These are phyloP conservation scores for Fulica atra DNA, from an alignment of 2,113 vertebrate genomes.

Conservation along the genomic window DNA sequence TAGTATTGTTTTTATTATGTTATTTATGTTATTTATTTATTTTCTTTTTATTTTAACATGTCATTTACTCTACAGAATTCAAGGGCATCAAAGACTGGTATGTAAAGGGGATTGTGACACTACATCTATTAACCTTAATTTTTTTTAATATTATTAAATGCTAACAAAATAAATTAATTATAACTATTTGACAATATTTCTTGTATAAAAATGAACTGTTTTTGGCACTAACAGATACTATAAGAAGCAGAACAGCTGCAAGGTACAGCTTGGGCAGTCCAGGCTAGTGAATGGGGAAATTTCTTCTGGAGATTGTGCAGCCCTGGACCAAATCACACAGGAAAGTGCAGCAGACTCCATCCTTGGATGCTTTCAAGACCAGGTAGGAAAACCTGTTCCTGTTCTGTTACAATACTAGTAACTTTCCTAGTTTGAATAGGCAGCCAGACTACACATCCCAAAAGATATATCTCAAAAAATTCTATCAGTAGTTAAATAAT, in stretches of 20 bases:
- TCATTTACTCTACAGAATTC: not conserved
- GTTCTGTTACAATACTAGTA: not conserved
- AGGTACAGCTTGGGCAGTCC: not conserved
- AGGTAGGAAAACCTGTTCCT: not conserved
- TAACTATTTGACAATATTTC: not conserved
- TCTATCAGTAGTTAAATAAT: not conserved
- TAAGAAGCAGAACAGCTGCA: not conserved
- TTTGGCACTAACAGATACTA: not conserved
- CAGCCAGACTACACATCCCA: not conserved
- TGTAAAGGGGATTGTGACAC: accelerated
- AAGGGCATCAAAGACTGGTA: accelerated
- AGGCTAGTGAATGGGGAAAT: not conserved
- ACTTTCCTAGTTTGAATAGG: not conserved
- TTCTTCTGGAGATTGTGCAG: not conserved
- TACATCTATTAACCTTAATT: not conserved
- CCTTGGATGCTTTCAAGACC: not conserved
- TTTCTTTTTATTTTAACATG: not conserved
- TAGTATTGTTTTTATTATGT: too few relatives aligned
- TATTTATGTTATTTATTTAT: not conserved
- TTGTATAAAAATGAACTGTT: not conserved
- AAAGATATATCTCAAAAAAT: not conserved
- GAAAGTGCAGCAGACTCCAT: not conserved
- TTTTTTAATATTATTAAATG: not conserved
- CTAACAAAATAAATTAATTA: not conserved
- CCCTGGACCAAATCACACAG: not conserved